Evolutionary conservation across 2,113 vertebrate genomes (phyloP), one percentile per base, ranked within the genome.

Genomic region (Mus spicilegus): DNA sequence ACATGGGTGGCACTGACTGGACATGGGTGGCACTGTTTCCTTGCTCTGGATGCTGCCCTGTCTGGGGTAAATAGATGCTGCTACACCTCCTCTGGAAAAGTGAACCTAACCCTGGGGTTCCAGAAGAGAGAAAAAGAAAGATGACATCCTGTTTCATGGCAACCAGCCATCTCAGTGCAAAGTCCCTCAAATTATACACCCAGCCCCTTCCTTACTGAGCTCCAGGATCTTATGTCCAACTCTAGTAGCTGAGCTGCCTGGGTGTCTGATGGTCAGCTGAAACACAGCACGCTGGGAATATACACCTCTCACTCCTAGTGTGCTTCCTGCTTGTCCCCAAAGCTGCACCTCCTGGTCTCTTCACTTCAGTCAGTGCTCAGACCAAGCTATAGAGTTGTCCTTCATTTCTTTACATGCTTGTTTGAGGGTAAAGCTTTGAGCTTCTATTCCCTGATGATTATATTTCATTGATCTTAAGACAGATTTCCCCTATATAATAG

Each of bases 171-270:
- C 61, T 70, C 67, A 56, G 17, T 90, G 36, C 16, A 39, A 28
- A 91, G 30, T 42, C 93, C 22, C 51, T 51, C 63, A 90, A n/a
- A 76, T 94, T 80, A n/a, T 84, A 77, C 56, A 70, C 13, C 67
- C n/a, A 42, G 54, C 7, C 36, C 20, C 46, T 33, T 51, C 20
- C 16, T 81, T 7, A 12, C 75, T 19, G 4, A 81, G 13, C 36
- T 85, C 11, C 30, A 70, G 54, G 16, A 7, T 87, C 58, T 56
- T 16, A 39, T 42, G 76, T 7, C 24, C 14, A 72, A 36, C 42
- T 76, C 61, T 42, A 75, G 56, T 26, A 39, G 30, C 65, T 4
- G 28, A 76, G 56, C 10, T 20, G 39, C 28, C 46, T 46, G 36
- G 77, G 65, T 28, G 3, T 58, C 33, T 54, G 19, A 86, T 4